Percentiles rank a stretch among this genome's conserved stretches.
Conservation (phyloP, 1,140 invertebrate genomes). For the Acromyrmex echinatior region DNA sequence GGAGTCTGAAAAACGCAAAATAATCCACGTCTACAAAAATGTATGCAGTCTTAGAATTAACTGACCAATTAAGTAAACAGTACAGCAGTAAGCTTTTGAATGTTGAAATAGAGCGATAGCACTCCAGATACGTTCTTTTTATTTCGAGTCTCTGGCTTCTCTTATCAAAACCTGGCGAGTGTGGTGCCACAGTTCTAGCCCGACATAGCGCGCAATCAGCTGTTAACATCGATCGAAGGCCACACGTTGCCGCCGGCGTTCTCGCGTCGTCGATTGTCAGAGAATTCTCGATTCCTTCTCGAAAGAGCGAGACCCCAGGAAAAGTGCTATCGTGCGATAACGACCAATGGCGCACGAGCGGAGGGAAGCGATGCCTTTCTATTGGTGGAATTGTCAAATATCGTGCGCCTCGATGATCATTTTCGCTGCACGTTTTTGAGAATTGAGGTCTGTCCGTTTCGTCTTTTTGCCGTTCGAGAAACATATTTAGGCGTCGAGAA, state of each 20-base stretch:
- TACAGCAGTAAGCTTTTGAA: neutral
- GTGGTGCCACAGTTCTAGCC: conserved; percentile 5
- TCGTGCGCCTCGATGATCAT: conserved; percentile 2
- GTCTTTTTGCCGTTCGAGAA: neutral
- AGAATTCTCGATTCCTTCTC: conserved; percentile 31
- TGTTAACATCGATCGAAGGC: conserved; percentile 70
- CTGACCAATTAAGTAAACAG: neutral
- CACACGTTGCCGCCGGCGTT: conserved; percentile 13
- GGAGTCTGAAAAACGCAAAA: neutral
- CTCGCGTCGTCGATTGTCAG: conserved; percentile 15
- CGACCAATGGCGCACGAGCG: conserved; percentile 22
- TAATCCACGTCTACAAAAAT: neutral
- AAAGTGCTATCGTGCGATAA: neutral
- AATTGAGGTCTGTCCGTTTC: neutral
- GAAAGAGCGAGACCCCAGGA: neutral
- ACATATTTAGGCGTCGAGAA: neutral
- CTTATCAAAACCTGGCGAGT: conserved; percentile 31
- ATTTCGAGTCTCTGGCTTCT: conserved; percentile 22
- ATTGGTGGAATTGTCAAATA: neutral
- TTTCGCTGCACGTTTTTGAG: neutral
- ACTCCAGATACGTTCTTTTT: neutral
- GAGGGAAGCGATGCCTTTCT: neutral
- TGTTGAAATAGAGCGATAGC: neutral
- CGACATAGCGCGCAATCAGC: conserved; percentile 65
- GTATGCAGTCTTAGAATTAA: neutral